Evolutionary conservation across 2,797 vertebrate genomes (phyloP).

Genomic region (Dermochelys coriacea): DNA sequence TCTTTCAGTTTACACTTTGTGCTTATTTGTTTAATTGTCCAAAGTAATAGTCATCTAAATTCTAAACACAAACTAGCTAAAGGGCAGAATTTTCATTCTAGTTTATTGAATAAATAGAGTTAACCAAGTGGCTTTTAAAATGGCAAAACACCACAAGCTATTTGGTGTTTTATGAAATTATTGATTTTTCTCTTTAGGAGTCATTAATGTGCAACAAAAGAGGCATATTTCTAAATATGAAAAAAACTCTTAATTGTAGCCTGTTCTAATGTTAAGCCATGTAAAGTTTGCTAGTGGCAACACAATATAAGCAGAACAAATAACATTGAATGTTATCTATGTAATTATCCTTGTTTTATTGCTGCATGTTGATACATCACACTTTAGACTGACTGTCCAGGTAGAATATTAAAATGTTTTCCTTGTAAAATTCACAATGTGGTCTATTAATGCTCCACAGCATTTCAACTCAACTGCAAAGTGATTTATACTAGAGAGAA

Average conservation of each 20-base stretch:
- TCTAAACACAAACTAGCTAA: neutral
- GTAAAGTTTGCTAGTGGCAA: neutral
- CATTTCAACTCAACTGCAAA: neutral
- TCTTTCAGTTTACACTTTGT: conserved; percentile 12
- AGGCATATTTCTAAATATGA: neutral
- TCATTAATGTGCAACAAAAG: neutral
- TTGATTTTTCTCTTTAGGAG: neutral
- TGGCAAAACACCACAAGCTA: neutral
- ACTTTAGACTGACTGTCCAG: neutral
- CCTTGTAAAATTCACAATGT: neutral
- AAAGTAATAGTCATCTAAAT: conserved; percentile 29
- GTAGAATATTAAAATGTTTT: neutral
- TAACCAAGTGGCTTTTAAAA: neutral
- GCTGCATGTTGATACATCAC: neutral
- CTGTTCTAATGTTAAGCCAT: neutral
- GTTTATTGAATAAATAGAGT: neutral
- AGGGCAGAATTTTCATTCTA: neutral
- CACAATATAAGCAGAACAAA: neutral
- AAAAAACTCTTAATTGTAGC: neutral
- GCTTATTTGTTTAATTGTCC: conserved; percentile 26
- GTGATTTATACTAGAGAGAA: neutral
- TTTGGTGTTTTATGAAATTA: neutral
- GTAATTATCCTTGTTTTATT: neutral
- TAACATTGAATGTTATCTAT: neutral
- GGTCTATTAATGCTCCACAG: neutral